Evolutionary conservation across 2,888 invertebrate species (phyloP), one percentile per base, ranked within the genome.

Genomic region (Sesamia inferens): DNA sequence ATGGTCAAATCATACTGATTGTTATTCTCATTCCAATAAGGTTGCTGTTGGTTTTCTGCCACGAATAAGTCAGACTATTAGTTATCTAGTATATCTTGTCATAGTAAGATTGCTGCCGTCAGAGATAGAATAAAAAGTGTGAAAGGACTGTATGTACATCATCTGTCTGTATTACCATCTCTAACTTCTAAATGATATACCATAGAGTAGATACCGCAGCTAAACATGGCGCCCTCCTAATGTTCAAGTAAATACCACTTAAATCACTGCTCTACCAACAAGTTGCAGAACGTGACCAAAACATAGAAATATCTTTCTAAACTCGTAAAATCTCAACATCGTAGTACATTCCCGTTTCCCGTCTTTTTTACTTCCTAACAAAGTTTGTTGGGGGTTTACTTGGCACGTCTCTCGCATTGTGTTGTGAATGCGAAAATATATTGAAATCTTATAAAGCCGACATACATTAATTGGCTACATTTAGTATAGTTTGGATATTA

Each of bases 311-410:
- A 76, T 76, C 71, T 83, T 85, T 78, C 74, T 82, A 76, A 84
- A 72, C 68, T 83, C 64, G 72, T 74, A 76, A 76, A 85, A 72
- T 75, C 74, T 83, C 73, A 72, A 71, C 73, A 83, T 78, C 68
- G 78, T 51, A 62, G 74, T 76, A 65, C 68, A 82, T 67, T 71
- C 77, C 78, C 42, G 74, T 70, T 78, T 66, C n/a, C 55, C 71
- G 70, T 72, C 84, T 86, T 90, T 90, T 91, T 89, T 88, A 87
- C 85, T 89, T 88, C 84, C 79, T 81, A 87, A 87, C 90, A 87
- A 91, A 92, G 87, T 91, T 91, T 77, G 79, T 74, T 82, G 73
- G 74, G 65, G 70, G 70, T 83, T 87, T 78, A 71, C 81, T 86
- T 86, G 88, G 88, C 85, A 82, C 79, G 81, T 77, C 81, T 80